Base-by-base conservation (phyloP, 2,113 vertebrate genomes). In the Pagrus major region DNA sequence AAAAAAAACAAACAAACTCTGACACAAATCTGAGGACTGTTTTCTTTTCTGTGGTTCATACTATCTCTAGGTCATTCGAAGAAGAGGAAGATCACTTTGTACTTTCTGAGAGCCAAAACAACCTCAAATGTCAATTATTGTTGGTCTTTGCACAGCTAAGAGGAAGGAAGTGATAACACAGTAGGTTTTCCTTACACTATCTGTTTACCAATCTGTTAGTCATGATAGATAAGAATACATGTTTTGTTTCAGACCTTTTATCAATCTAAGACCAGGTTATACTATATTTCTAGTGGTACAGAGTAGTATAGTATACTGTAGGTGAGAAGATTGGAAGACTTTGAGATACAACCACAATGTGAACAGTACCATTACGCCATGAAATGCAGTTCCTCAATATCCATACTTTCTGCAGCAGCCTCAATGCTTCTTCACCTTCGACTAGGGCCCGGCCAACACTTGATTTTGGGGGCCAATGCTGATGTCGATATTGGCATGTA, bases 81-180 rank as follows among this genome's bases (percentile, higher is more conserved):
- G 65, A 75, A 86, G 18, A 72, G 39, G 68, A 78, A 78, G 42
- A 81, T 75, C 29, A 6, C 47, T 46, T 82, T 84, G 85, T 78
- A 39, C 52, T 68, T 54, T 7, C 1, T 54, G 35, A 55, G 29
- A n/a, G 37, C 47, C 64, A 78, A 78, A 78, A 66, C 70, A 78
- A 84, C 71, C 59, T 75, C 54, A 20, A 66, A 74, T 23, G 59
- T 86, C 41, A 76, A 70, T 70, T 52, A 41, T 31, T 46, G 51
- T 33, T 81, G 29, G 29, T 68, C 31, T 81, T 55, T 3, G 55
- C 33, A 18, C 11, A 41, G 39, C 29, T 47, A 11, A 54, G 68
- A 55, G 63, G 51, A 69, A 21, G 80, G 44, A 79, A 67, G 18
- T 65, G 79, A 70, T 59, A 39, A 35, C 72, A 47, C 23, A 5